Percentiles rank a stretch among this genome's conserved stretches.
phyloP scores from a whole-genome alignment of 2,888 invertebrate species.

The Bedellia somnulentella region DNA sequence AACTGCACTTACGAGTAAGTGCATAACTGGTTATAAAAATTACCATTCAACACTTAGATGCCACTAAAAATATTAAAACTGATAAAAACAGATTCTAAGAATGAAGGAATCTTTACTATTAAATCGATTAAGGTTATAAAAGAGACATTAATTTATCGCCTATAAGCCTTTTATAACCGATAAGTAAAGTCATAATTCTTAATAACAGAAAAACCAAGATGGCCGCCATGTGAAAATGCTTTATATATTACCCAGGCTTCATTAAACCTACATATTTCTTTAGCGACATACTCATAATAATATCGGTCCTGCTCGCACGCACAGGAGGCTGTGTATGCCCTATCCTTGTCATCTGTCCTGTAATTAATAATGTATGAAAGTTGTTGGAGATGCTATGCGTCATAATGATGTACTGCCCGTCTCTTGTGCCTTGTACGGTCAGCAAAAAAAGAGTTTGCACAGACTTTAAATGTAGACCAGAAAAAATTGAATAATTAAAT shows the following conservation, averaged over 20 bases:
- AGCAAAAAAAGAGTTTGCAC: slow-evolving; percentile 3
- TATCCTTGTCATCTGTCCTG: slow-evolving; percentile 22
- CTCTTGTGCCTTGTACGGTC: slow-evolving; percentile 1
- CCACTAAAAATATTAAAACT: no score
- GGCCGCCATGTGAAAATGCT: slow-evolving; percentile 17
- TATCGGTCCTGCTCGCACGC: not conserved
- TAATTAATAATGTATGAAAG: slow-evolving; percentile 52
- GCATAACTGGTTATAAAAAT: no score
- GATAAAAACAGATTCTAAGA: no score
- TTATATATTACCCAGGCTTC: slow-evolving; percentile 19
- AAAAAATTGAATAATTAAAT: no score
- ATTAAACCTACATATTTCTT: slow-evolving; percentile 18
- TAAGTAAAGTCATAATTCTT: slow-evolving; percentile 19
- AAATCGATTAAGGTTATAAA: no score
- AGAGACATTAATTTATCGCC: no score
- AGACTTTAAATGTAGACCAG: no score
- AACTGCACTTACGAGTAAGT: no score
- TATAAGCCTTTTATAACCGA: slow-evolving; percentile 13
- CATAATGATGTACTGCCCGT: slow-evolving; percentile 22
- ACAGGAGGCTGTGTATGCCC: not conserved
- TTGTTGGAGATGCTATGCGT: slow-evolving; percentile 32
- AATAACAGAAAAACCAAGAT: slow-evolving; percentile 23
- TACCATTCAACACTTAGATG: no score
- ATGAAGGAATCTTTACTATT: no score
- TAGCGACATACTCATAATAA: slow-evolving; percentile 9